Evolutionary conservation across 2,888 invertebrate species (phyloP).

Genomic region (Eilema sororculum): DNA sequence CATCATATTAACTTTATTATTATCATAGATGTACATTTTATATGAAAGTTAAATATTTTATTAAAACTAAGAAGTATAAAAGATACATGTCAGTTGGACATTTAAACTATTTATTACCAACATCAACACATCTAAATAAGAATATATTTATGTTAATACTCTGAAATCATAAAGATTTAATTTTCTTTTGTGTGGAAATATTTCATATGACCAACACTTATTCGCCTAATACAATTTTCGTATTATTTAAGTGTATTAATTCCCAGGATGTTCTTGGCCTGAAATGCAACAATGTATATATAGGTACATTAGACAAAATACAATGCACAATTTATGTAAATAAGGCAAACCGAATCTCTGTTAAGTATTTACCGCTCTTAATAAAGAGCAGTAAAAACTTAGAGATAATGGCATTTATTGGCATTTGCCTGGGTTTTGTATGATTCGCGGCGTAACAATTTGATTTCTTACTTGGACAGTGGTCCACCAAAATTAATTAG

Average conservation of each 20-base stretch:
- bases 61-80: constrained; percentile 47
- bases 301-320: too few relatives aligned
- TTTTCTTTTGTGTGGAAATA: constrained; percentile 35
- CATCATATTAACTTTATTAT: constrained; percentile 62
- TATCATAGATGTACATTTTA: constrained; percentile 68
- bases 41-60: constrained; percentile 62
- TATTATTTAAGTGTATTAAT: constrained; percentile 76
- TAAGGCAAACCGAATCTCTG: not conserved
- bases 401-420: not conserved
- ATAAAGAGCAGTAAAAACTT: not conserved
- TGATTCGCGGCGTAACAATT: not conserved
- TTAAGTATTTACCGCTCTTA: not conserved
- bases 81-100: constrained; percentile 63
- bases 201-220: constrained; percentile 39
- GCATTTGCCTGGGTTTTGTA: not conserved
- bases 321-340: not conserved
- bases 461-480: not conserved
- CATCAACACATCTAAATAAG: constrained; percentile 35
- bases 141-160: constrained; percentile 38
- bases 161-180: constrained; percentile 28
- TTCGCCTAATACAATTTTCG: constrained; percentile 45
- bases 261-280: constrained; percentile 83
- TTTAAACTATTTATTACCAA: constrained; percentile 77
- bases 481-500: not conserved
- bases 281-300: constrained; percentile 52